Evolutionary conservation across 2,113 vertebrate genomes (phyloP).

Genomic region (Hepsetus odoe): DNA sequence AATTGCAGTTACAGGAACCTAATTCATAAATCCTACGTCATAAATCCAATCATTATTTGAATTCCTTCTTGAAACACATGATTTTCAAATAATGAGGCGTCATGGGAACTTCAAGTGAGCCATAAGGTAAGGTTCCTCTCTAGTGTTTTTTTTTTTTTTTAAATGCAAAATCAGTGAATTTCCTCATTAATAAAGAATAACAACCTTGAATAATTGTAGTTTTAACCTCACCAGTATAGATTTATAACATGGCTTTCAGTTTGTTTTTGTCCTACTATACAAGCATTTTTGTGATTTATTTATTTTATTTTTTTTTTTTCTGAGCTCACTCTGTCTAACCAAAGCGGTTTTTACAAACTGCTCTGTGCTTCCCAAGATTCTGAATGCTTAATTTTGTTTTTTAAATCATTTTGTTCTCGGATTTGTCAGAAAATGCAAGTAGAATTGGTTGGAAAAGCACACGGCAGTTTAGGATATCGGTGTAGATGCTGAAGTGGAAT

Average conservation of each 20-base stretch:
- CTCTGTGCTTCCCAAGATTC: neutral
- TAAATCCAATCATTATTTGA: no score
- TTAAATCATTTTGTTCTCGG: neutral
- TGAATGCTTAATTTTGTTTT: no score
- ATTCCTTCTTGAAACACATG: no score
- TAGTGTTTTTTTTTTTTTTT: neutral
- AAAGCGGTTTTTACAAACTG: neutral
- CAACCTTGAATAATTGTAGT: no score
- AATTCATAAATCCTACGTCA: no score
- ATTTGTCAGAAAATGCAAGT: neutral
- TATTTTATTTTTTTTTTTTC: no score
- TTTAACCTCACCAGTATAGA: no score
- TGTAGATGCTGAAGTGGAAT: neutral
- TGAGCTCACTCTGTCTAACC: no score
- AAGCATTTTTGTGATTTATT: neutral
- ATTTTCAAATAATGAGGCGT: constrained; percentile 32
- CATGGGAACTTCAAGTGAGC: neutral
- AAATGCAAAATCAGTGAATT: neutral
- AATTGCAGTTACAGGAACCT: constrained; percentile 57
- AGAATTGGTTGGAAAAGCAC: neutral
- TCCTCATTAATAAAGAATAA: neutral
- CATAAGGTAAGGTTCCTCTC: neutral
- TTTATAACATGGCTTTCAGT: no score
- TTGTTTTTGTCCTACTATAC: no score
- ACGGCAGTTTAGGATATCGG: neutral